Evolutionary conservation across 1,140 invertebrate genomes (phyloP).

Genomic region (Leptopilina boulardi): DNA sequence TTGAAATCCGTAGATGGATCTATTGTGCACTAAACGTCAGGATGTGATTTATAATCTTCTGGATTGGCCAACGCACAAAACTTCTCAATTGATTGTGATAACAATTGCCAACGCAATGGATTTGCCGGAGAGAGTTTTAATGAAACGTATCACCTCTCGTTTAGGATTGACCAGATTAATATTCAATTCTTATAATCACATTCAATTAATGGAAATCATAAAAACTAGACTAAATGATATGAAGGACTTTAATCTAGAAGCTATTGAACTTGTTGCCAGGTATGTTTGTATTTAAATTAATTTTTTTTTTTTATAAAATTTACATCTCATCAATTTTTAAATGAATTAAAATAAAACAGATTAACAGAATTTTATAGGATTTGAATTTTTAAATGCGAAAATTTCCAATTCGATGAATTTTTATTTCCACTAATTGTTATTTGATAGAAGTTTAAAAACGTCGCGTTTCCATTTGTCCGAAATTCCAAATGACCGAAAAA

Average conservation of each 20-base stretch:
- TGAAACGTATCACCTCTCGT: slow-evolving; percentile 80
- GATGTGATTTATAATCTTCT: slow-evolving; percentile 98
- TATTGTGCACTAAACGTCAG: slow-evolving; percentile 93
- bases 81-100: slow-evolving; percentile 90
- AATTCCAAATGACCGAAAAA: no score
- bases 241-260: slow-evolving; percentile 87
- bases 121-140: slow-evolving; percentile 90
- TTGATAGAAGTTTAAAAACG: no score
- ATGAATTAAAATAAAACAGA: no score
- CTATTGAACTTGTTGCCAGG: slow-evolving; percentile 92
- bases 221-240: slow-evolving; percentile 79
- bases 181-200: slow-evolving; percentile 95
- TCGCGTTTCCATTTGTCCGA: no score
- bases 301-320: neutral
- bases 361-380: no score
- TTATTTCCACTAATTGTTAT: no score
- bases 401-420: no score
- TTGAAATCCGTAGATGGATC: slow-evolving; percentile 89
- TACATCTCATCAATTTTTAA: no score
- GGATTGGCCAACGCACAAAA: slow-evolving; percentile 91
- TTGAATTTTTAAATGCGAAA: no score
- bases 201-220: slow-evolving; percentile 92
- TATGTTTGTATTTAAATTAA: no score
- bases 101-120: slow-evolving; percentile 99
- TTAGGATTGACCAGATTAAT: slow-evolving; percentile 93